Base-by-base conservation (phyloP, 2,888 invertebrate genomes). In the Ophion obscuratus region DNA sequence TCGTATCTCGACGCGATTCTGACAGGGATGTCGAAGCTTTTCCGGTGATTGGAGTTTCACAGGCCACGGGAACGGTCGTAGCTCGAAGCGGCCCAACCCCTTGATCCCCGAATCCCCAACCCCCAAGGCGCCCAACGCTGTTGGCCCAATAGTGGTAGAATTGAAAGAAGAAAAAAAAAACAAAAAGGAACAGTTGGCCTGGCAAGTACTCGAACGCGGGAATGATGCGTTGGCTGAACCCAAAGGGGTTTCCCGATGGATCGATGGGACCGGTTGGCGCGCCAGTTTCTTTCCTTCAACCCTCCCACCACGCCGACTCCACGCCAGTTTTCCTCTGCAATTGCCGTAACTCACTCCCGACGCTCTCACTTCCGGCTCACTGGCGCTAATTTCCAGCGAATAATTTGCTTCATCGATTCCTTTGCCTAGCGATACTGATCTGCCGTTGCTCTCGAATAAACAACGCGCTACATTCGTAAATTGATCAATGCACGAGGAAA, bases 221-320 rank as follows among this genome's bases (percentile, higher is more conserved):
- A 78, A 73, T 81, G 77, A 57, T 73, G 73, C 70, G 78, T 78
- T 31, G 81, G 66, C 64, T 75, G 44, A 86, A 81, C 83, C 73
- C 77, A 79, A 81, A 84, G 83, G 86, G 86, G 88, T 91, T 91
- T 90, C 90, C 91, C 91, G 90, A 91, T 90, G 85, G 87, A 88
- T 88, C 87, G 88, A 90, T 86, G 83, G 74, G 85, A 83, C 87
- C 79, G 75, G 62, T 70, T 75, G 75, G 66, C 82, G 70, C 79
- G 75, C 81, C 57, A 40, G 70, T 67, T 47, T 71, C 67, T 67
- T 31, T 71, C 62, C 84, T 61, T 70, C 67, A 14, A 9, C 31
- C n/a, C 59, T 27, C 11, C 57, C n/a, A n/a, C 27, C 59, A 5
- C 2, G 53, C 53, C 53, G 6, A 53, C 31, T 36, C 73, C 36